These are phyloP conservation scores for Melikaiella ostensackeni DNA, from an alignment of 2,888 invertebrate genomes.

Conservation along the genomic window DNA sequence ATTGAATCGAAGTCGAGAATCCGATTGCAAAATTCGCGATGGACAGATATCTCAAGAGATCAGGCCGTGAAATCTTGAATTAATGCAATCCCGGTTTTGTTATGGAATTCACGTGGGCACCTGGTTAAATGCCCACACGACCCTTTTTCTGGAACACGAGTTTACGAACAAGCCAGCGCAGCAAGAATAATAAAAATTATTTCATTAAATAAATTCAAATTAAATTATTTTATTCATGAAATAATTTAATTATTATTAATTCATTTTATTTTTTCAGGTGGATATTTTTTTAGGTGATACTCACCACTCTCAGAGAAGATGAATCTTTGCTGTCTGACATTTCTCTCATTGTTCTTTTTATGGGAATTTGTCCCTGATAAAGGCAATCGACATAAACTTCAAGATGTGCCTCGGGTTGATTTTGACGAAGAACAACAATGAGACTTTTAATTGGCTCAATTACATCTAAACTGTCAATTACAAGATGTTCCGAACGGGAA, in stretches of 20 bases:
- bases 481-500: slow-evolving; percentile 81
- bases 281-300: slow-evolving; percentile 48
- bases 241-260: not conserved
- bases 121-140: slow-evolving; percentile 37
- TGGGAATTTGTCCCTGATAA: slow-evolving; percentile 81
- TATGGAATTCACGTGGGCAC: slow-evolving; percentile 27
- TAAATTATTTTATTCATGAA: slow-evolving; percentile 53
- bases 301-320: slow-evolving; percentile 74
- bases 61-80: slow-evolving; percentile 30
- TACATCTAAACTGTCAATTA: slow-evolving; percentile 80
- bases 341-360: slow-evolving; percentile 72
- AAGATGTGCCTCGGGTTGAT: slow-evolving; percentile 80
- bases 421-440: slow-evolving; percentile 79
- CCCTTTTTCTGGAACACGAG: slow-evolving; percentile 26
- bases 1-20: not conserved
- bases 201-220: not conserved
- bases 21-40: slow-evolving; percentile 25
- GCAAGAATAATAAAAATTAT: not conserved
- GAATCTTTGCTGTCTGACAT: slow-evolving; percentile 67
- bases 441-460: slow-evolving; percentile 80
- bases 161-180: not conserved
- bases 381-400: slow-evolving; percentile 84
- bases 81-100: slow-evolving; percentile 9
- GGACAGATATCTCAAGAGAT: slow-evolving; percentile 26
- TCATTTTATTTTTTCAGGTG: not conserved